Evolutionary conservation across 1,140 invertebrate species (phyloP).

Genomic region (Sycophila sp.): DNA sequence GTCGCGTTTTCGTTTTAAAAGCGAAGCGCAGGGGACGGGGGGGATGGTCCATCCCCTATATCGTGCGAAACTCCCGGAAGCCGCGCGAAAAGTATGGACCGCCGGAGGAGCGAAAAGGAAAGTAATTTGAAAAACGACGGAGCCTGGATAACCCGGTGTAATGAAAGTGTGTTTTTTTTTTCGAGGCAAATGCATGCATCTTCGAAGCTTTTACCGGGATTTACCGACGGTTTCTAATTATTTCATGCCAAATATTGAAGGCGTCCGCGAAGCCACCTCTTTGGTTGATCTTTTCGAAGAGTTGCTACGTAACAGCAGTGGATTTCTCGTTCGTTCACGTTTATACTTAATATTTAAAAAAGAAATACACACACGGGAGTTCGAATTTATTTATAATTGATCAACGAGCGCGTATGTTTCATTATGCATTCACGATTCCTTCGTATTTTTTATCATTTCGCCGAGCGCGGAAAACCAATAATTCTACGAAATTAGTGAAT

Average conservation of each 20-base stretch:
- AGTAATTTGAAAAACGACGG: not conserved
- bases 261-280: not conserved
- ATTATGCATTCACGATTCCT: too few relatives aligned
- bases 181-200: constrained; percentile 39
- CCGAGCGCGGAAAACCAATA: too few relatives aligned
- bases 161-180: too few relatives aligned
- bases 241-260: not conserved
- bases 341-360: not conserved
- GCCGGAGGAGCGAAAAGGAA: not conserved
- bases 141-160: not conserved
- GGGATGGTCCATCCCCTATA: not conserved
- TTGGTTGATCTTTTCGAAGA: not conserved
- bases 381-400: constrained; percentile 3
- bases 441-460: too few relatives aligned
- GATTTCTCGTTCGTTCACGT: not conserved
- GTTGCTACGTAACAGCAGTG: not conserved
- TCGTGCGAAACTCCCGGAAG: not conserved
- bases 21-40: too few relatives aligned
- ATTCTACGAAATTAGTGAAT: too few relatives aligned
- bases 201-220: too few relatives aligned
- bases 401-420: not conserved
- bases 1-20: not conserved
- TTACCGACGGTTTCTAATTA: not conserved
- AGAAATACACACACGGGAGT: not conserved
- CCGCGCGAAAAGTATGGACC: not conserved